Evolutionary conservation across 2,888 invertebrate species (phyloP), one percentile per base, ranked within the genome.

Genomic region (Patella ulyssiponensis): DNA sequence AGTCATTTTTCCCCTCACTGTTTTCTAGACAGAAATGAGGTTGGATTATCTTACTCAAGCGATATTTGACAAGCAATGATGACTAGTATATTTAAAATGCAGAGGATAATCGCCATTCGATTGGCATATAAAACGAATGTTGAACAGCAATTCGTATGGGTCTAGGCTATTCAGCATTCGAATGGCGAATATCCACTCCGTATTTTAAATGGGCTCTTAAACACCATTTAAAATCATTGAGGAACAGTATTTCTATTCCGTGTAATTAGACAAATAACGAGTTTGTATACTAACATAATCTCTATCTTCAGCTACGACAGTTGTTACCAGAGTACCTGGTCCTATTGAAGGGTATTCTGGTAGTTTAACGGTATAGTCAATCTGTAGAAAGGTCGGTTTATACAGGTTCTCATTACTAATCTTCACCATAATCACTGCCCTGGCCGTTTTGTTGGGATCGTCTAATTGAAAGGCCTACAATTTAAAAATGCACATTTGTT

Each of bases 381-480:
- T 78, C 73, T 77, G 71, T 15, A 27, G 58, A 71, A 84, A 84
- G n/a, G 70, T 56, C 4, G 84, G 84, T 15, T 74, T 69, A 71
- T 83, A 77, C 52, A 74, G 64, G 74, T 84, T 84, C 53, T 75
- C 76, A 71, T 84, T 81, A 9, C 53, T 27, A 1, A 84, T 79
- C 15, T 81, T 69, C 1, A 84, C 79, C 15, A 72, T 33, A 9
- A 84, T 73, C 7, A 69, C 69, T 3, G 84, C 77, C 0, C 72
- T 77, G 78, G 79, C 81, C 12, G 74, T 75, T 69, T 81, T 83
- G 14, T 69, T 52, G 2, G 71, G 74, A 71, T 83, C 77, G 69
- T 84, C 82, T 54, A 58, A 74, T 71, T 84, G 84, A 54, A 79
- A 83, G 7, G 81, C 82, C 84, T 84, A 4, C 3, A 2, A 54